A percentile compares a stretch with the other conserved stretches of the same genome.
Evolutionary conservation across 2,797 vertebrate species (phyloP).

Genomic region (Vireo griseus): DNA sequence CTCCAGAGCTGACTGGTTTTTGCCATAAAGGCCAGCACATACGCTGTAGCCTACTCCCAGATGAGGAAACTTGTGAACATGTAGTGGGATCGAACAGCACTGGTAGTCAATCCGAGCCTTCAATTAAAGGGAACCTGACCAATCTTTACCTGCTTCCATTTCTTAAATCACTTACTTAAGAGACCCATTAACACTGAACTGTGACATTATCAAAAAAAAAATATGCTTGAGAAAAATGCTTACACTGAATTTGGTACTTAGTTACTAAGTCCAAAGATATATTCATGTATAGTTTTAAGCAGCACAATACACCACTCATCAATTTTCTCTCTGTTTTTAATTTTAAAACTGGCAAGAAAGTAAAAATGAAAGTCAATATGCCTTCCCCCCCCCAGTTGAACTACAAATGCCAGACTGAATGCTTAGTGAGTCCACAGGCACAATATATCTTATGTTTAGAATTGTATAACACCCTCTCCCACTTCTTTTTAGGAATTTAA

Average conservation of each 20-base stretch:
- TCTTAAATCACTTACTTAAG: not conserved
- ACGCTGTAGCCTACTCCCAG: not conserved
- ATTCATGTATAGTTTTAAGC: not conserved
- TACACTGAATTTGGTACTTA: not conserved
- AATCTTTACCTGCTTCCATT: not conserved
- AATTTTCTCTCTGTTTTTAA: not conserved
- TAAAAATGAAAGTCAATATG: not conserved
- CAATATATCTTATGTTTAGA: not conserved
- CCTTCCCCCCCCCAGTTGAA: not conserved
- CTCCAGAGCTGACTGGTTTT: not conserved
- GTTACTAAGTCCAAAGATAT: not conserved
- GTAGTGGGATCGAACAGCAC: not conserved
- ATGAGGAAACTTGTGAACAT: not conserved
- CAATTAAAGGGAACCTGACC: not conserved
- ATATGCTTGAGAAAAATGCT: not conserved
- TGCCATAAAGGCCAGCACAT: not conserved
- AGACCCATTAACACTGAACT: not conserved
- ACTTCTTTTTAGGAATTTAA: not conserved
- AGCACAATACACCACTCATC: not conserved
- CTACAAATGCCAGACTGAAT: not conserved
- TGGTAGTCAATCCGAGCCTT: not conserved
- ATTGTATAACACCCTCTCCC: not conserved
- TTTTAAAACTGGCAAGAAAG: not conserved
- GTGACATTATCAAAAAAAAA: not conserved
- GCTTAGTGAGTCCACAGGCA: not conserved